A percentile compares a stretch with the other conserved stretches of the same genome.
phyloP scores from a whole-genome alignment of 2,888 invertebrate species.

The Drosophila dives region DNA sequence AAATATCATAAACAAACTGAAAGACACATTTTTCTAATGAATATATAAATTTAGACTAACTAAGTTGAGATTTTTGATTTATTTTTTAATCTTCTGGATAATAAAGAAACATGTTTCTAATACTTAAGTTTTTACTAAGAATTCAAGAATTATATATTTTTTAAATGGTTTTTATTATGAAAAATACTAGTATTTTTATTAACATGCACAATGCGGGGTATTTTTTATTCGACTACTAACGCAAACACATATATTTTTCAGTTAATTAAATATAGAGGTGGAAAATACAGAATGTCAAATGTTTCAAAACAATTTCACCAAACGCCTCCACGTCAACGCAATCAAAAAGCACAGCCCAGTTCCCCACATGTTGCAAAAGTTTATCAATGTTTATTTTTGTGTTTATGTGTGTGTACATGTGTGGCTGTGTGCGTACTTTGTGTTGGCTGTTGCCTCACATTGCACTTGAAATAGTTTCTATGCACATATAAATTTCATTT shows the following conservation, averaged over 20 bases:
- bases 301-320: slow-evolving; percentile 56
- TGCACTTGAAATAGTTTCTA: slow-evolving; percentile 73
- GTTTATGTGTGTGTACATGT: slow-evolving; percentile 3
- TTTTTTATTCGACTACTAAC: not conserved
- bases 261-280: slow-evolving; percentile 47
- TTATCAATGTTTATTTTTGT: not conserved
- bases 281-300: slow-evolving; percentile 52
- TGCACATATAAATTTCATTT: slow-evolving; percentile 18
- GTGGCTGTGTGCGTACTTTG: slow-evolving; percentile 13
- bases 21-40: not conserved
- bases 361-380: slow-evolving; percentile 37
- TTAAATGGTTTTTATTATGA: not conserved
- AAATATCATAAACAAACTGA: too few species aligned
- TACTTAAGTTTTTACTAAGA: not conserved
- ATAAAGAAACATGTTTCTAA: not conserved
- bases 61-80: not conserved
- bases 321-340: slow-evolving; percentile 14
- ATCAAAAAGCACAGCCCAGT: slow-evolving; percentile 14
- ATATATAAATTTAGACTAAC: not conserved
- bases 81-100: not conserved
- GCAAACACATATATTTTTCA: not conserved
- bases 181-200: slow-evolving; percentile 4
- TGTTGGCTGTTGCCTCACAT: slow-evolving; percentile 40
- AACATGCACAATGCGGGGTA: slow-evolving; percentile 14
- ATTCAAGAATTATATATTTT: not conserved